phyloP scores from a whole-genome alignment of 2,888 invertebrate genomes.

The Zygogramma bicolorata region DNA sequence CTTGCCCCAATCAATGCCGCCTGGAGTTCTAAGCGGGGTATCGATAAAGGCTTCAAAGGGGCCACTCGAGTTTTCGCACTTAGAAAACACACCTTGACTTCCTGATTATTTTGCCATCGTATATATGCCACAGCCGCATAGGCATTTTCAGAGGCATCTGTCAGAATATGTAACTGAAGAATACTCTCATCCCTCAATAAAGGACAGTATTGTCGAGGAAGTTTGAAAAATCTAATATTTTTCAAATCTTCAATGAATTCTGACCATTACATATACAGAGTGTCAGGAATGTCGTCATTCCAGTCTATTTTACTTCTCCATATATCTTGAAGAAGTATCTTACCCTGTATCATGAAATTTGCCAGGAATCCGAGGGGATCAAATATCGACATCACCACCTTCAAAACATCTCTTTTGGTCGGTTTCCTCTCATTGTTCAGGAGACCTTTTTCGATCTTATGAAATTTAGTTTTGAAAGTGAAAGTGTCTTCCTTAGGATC shows the following conservation, averaged over 20 bases:
- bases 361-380: neutral
- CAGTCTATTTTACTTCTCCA: slow-evolving; percentile 46
- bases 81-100: slow-evolving; percentile 2
- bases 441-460: neutral
- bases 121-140: slow-evolving; percentile 22
- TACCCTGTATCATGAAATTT: slow-evolving; percentile 39
- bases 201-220: slow-evolving; percentile 32
- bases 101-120: neutral
- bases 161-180: slow-evolving; percentile 47
- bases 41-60: neutral
- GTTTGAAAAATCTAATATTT: neutral
- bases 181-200: slow-evolving; percentile 14
- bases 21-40: neutral
- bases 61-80: slow-evolving; percentile 18
- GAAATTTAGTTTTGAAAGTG: neutral
- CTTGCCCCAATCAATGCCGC: neutral
- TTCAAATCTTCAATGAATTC: slow-evolving; percentile 44
- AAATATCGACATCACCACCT: neutral
- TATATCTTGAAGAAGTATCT: slow-evolving; percentile 53
- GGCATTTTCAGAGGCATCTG: slow-evolving; percentile 44
- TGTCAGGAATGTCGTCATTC: slow-evolving; percentile 39
- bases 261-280: slow-evolving; percentile 35
- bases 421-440: neutral
- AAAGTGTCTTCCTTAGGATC: neutral
- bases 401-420: neutral